phyloP scores from a whole-genome alignment of 2,888 invertebrate genomes.

The Nudaria mundana region DNA sequence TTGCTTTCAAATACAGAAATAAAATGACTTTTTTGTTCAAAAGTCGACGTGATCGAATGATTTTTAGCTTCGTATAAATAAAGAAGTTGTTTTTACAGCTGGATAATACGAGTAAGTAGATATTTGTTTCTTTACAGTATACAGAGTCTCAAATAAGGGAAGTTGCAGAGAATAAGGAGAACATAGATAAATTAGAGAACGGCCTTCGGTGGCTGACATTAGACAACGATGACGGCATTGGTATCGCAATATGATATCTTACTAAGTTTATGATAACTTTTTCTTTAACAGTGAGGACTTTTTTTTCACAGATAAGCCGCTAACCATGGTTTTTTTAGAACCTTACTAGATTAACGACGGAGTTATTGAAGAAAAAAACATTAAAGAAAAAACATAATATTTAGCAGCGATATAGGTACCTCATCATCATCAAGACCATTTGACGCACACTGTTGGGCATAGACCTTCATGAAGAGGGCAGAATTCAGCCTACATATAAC shows the following conservation, averaged over 20 bases:
- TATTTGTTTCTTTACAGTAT: too few species aligned
- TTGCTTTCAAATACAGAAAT: too few species aligned
- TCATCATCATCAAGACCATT: too few species aligned
- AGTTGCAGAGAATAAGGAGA: constrained; percentile 9
- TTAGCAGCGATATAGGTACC: too few species aligned
- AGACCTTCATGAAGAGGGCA: too few species aligned
- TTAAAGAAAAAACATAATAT: too few species aligned
- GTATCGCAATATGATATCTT: neutral
- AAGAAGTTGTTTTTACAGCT: too few species aligned
- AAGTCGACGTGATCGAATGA: too few species aligned
- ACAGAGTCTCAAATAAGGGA: constrained; percentile 26
- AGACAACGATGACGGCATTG: constrained; percentile 25
- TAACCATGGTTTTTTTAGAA: constrained; percentile 4
- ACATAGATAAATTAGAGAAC: constrained; percentile 26
- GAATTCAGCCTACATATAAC: too few species aligned
- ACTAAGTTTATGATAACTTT: neutral
- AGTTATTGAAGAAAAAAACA: neutral
- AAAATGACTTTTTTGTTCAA: too few species aligned
- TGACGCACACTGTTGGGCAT: too few species aligned
- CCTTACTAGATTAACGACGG: neutral
- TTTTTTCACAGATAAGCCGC: constrained; percentile 11
- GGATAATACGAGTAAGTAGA: too few species aligned
- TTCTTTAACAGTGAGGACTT: neutral
- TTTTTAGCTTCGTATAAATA: neutral
- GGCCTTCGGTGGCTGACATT: constrained; percentile 30